Percentiles rank a stretch among this genome's conserved stretches.
phyloP scores from a whole-genome alignment of 2,113 vertebrate genomes.

The Pithys albifrons region DNA sequence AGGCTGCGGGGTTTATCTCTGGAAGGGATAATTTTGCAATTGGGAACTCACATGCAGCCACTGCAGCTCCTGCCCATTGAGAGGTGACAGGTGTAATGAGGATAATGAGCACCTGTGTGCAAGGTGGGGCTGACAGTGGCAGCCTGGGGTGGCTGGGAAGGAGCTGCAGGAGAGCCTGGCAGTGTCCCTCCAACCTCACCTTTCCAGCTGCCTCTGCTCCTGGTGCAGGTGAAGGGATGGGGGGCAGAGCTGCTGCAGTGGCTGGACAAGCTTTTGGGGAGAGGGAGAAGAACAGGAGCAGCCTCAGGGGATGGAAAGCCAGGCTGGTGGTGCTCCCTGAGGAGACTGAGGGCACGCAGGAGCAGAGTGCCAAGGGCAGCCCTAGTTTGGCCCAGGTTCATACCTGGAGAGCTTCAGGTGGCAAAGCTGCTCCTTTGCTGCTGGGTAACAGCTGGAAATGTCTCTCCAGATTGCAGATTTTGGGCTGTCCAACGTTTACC shows the following conservation, averaged over 20 bases:
- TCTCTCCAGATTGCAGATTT: constrained; percentile 91
- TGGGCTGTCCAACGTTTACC: constrained; percentile 92
- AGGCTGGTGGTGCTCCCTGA: neutral
- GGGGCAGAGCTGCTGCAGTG: neutral
- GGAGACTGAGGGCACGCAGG: neutral
- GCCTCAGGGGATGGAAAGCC: neutral
- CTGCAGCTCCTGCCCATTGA: neutral
- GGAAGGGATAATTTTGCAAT: neutral
- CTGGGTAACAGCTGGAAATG: rapidly evolving
- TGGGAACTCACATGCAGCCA: neutral
- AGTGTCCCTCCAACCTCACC: neutral
- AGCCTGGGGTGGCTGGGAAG: neutral
- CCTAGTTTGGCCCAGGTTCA: neutral
- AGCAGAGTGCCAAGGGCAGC: neutral
- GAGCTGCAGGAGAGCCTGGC: neutral
- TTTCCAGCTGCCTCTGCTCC: neutral
- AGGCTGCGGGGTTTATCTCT: neutral
- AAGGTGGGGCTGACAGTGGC: rapidly evolving
- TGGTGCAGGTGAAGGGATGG: neutral
- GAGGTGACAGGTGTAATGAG: neutral
- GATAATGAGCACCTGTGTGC: neutral
- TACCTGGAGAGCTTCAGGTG: neutral
- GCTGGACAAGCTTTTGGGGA: neutral
- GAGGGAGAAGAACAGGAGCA: neutral
- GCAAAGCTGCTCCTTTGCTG: neutral